Evolutionary conservation across 2,113 vertebrate species (phyloP).

Genomic region (Haliaeetus leucogaster): DNA sequence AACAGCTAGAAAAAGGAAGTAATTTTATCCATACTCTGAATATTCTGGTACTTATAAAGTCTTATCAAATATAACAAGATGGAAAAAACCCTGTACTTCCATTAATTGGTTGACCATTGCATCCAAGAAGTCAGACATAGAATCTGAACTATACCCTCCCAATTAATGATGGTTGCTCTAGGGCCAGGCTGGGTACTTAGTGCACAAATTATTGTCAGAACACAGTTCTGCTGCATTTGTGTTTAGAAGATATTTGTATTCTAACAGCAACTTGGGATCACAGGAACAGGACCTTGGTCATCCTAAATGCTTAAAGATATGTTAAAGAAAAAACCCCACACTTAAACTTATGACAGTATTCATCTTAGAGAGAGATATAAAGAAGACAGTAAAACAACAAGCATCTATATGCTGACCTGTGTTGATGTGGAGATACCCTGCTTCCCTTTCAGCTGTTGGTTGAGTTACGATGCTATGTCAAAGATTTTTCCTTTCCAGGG

Average conservation of each 20-base stretch:
- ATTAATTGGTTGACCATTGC: background rate
- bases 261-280: background rate
- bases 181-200: background rate
- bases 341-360: background rate
- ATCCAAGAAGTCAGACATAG: background rate
- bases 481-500: background rate
- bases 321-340: accelerated
- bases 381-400: background rate
- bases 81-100: background rate
- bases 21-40: background rate
- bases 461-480: background rate
- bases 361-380: background rate
- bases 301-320: background rate
- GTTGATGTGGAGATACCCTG: background rate
- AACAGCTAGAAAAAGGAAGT: background rate
- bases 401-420: background rate
- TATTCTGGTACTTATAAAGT: background rate
- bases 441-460: background rate
- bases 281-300: background rate
- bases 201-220: background rate
- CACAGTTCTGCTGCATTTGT: background rate
- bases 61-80: background rate
- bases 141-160: background rate
- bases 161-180: background rate
- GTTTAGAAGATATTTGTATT: background rate